Base-by-base conservation (phyloP, 1,140 invertebrate genomes). In the Micrasema minimum region DNA sequence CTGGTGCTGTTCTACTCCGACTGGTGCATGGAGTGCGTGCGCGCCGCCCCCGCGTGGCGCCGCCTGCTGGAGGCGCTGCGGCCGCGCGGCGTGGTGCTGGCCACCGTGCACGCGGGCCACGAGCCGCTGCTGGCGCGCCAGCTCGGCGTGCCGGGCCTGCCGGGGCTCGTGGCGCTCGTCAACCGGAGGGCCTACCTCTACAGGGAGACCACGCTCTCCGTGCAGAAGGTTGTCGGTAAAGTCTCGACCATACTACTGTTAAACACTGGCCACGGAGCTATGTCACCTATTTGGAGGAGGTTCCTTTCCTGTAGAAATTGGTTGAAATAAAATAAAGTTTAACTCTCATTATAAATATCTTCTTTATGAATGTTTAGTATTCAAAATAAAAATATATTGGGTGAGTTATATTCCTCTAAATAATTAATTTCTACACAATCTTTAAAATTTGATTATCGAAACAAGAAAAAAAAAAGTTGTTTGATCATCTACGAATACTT, bases 1-100 rank as follows among this genome's bases (percentile, higher is more conserved):
- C 81, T 98, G 38, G 87, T 98, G 23, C 88, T 97, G 72, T 94
- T 96, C 78, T 97, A 96, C 80, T 92, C 93, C 3, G 96, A 97
- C 80, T 95, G 94, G 90, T 98, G 96, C 82, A 94, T 96, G 80
- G 88, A 93, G 31, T 98, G 96, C 80, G 88, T 95, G 45, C 89
- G 94, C 80, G 88, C 92, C 14, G 93, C 96, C 61, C 90, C 90
- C 2, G 87, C 92, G 6, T 94, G 95, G 88, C 87, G 93, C 69
- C 89, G 91, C 71, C 83, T 96, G 22, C 89, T 94, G 16, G 90
- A 94, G 75, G 92, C 96, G 50, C 80, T 98, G 9, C 93, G 96
- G 77, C 92, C 92, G 2, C 77, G 92, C 18, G 91, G 91, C 46
- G 86, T 91, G 43, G 88, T 88, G 46, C 80, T 91, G 75, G 91